A percentile compares a stretch with the other conserved stretches of the same genome.
Evolutionary conservation across 2,113 vertebrate genomes (phyloP).

Genomic region (Arizona elegans): DNA sequence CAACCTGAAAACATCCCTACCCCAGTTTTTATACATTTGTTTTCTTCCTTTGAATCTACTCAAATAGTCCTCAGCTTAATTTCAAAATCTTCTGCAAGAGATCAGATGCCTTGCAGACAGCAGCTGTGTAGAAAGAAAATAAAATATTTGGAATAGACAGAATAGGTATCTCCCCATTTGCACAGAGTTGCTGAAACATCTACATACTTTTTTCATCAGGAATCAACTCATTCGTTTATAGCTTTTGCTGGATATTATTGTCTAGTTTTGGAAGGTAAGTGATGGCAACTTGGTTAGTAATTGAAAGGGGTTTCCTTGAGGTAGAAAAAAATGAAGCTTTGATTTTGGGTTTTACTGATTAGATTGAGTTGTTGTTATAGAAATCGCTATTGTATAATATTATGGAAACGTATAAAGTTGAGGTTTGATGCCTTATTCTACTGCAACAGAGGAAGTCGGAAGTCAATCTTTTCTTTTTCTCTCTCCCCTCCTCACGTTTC

Average conservation of each 20-base stretch:
- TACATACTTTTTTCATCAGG: background rate
- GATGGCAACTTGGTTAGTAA: background rate
- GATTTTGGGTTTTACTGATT: too few species aligned
- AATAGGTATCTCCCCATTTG: background rate
- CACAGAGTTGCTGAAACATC: background rate
- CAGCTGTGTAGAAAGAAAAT: background rate
- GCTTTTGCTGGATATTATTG: background rate
- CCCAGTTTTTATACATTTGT: background rate
- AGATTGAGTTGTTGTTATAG: too few species aligned
- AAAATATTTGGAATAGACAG: background rate
- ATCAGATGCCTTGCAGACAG: background rate
- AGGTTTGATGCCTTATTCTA: too few species aligned
- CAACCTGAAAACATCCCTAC: background rate
- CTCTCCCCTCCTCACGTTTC: too few species aligned
- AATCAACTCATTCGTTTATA: background rate
- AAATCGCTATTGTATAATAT: too few species aligned
- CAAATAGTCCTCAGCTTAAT: background rate
- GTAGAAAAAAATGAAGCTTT: too few species aligned
- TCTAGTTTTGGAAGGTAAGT: background rate
- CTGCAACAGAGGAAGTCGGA: too few species aligned
- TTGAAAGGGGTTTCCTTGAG: background rate
- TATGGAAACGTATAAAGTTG: too few species aligned
- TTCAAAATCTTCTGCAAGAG: background rate
- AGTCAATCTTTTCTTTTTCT: too few species aligned
- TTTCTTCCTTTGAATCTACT: background rate